Evolutionary conservation across 2,888 invertebrate genomes (phyloP).

Genomic region (Chrysolina americana): DNA sequence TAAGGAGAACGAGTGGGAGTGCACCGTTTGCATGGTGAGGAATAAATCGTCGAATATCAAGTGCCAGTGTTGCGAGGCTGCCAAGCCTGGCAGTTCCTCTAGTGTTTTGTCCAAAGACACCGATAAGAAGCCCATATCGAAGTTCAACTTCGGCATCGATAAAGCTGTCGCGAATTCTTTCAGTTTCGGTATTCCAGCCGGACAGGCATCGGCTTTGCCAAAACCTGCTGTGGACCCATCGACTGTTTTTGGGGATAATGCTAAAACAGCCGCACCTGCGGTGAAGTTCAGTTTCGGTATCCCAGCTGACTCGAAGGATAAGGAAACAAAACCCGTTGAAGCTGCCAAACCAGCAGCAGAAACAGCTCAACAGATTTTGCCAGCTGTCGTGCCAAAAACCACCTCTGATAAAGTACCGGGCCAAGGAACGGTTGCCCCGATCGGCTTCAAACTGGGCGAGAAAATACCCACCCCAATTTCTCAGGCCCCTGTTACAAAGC

Average conservation of each 20-base stretch:
- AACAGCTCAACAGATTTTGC: not conserved
- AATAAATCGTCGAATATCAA: conserved; percentile 67
- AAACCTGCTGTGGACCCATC: conserved; percentile 44
- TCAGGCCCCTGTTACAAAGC: not conserved
- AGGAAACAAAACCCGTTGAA: conserved; percentile 15
- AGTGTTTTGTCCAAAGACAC: conserved; percentile 41
- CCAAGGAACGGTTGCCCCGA: not conserved
- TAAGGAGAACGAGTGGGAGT: conserved; percentile 72
- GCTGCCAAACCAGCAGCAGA: conserved; percentile 24
- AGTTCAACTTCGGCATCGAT: conserved; percentile 72
- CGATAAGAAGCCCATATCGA: conserved; percentile 55
- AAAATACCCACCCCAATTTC: not conserved
- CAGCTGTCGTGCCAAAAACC: not conserved
- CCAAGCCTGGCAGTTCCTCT: conserved; percentile 68
- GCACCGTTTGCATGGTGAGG: conserved; percentile 75
- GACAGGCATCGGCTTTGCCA: conserved; percentile 28
- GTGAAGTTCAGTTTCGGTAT: conserved; percentile 31
- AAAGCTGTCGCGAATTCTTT: conserved; percentile 66
- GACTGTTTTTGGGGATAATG: conserved; percentile 53
- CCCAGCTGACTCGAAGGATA: conserved; percentile 1
- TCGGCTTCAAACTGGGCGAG: not conserved
- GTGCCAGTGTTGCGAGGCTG: conserved; percentile 75
- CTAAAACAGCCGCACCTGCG: conserved; percentile 32
- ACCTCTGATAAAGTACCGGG: not conserved
- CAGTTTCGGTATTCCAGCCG: conserved; percentile 65